Percentiles rank a stretch among this genome's conserved stretches.
Conservation (phyloP, 2,797 vertebrate genomes). For the Falco cherrug region DNA sequence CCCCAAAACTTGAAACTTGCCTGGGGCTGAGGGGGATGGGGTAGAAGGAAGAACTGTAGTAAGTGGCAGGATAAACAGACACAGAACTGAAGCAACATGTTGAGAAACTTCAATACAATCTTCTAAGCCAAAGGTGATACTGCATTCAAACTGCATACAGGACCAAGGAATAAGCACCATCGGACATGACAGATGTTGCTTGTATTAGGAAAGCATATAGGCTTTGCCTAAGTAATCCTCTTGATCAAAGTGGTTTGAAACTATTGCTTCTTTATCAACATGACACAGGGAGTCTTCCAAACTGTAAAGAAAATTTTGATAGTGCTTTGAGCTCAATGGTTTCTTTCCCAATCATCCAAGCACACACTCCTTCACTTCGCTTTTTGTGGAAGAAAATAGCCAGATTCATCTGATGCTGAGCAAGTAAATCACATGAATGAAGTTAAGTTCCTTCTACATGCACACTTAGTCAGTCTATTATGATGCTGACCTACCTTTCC, state of each 20-base stretch:
- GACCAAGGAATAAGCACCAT: not conserved
- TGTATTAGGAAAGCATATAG: not conserved
- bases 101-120: not conserved
- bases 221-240: not conserved
- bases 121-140: not conserved
- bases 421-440: not conserved
- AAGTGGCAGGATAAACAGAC: not conserved
- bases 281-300: not conserved
- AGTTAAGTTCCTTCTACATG: not conserved
- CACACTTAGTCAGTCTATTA: not conserved
- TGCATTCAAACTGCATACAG: not conserved
- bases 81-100: not conserved
- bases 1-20: not conserved
- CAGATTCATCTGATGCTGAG: not conserved
- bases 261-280: not conserved
- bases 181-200: not conserved
- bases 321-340: not conserved
- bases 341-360: not conserved
- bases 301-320: not conserved
- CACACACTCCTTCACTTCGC: not conserved
- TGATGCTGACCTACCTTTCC: not conserved
- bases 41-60: not conserved
- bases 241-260: not conserved
- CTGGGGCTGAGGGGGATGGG: not conserved
- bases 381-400: not conserved